Conservation (phyloP, 2,888 invertebrate genomes). For the Drosophila phalerata region DNA sequence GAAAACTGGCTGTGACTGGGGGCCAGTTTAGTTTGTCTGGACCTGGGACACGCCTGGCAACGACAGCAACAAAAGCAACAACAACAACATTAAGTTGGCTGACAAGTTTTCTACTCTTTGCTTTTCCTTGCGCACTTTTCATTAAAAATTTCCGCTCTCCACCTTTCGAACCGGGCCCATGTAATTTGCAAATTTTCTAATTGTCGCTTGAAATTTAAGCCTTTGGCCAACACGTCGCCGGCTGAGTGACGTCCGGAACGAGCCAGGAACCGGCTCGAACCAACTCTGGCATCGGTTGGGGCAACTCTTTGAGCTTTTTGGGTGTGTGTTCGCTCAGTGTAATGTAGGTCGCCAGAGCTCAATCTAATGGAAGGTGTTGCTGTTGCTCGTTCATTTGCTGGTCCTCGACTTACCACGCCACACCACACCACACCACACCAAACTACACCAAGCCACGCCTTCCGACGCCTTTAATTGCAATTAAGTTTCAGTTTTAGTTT, state of each 20-base stretch:
- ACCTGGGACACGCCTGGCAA: constrained; percentile 30
- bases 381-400: constrained; percentile 44
- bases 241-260: constrained; percentile 63
- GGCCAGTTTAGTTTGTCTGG: constrained; percentile 22
- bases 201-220: constrained; percentile 80
- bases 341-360: constrained; percentile 68
- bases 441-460: neutral
- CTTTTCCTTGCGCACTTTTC: constrained; percentile 67
- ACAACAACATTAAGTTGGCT: constrained; percentile 34
- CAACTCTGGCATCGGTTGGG: neutral
- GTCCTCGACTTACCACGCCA: constrained; percentile 23
- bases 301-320: constrained; percentile 9
- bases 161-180: constrained; percentile 29
- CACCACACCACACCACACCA: constrained; percentile 1
- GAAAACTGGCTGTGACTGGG: constrained; percentile 16
- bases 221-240: constrained; percentile 65
- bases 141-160: constrained; percentile 62
- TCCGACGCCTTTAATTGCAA: constrained; percentile 66
- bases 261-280: constrained; percentile 46
- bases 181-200: constrained; percentile 82
- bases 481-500: constrained; percentile 71
- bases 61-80: constrained; percentile 6
- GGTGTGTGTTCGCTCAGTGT: constrained; percentile 13
- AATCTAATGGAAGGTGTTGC: constrained; percentile 73
- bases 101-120: constrained; percentile 54